Conservation (phyloP, 2,113 vertebrate genomes). For the Heliornis fulica region DNA sequence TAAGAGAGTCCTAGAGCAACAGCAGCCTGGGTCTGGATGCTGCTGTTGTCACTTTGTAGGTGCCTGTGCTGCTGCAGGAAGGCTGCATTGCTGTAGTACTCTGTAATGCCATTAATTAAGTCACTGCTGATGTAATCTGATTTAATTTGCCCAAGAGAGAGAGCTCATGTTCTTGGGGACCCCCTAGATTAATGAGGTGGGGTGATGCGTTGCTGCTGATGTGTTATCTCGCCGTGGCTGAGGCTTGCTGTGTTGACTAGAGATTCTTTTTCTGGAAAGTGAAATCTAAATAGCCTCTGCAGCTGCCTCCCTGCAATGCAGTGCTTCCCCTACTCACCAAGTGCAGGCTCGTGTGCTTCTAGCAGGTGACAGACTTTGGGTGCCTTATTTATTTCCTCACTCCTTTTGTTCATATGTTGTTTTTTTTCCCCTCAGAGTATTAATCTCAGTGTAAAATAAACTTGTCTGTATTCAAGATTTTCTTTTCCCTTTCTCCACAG, state of each 20-base stretch:
- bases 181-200: neutral
- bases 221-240: neutral
- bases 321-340: neutral
- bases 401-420: neutral
- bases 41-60: neutral
- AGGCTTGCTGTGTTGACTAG: neutral
- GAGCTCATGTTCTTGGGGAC: neutral
- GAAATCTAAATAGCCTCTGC: neutral
- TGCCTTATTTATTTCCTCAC: neutral
- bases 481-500: conserved; percentile 52
- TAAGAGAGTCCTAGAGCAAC: neutral
- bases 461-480: neutral
- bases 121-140: neutral
- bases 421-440: neutral
- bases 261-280: neutral
- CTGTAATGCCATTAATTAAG: neutral
- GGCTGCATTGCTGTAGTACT: neutral
- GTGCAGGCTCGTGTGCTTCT: neutral
- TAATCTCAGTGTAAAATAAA: neutral
- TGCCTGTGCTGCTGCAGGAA: neutral
- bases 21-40: neutral
- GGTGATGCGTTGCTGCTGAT: neutral
- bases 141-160: neutral
- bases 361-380: neutral
- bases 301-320: conserved; percentile 36